Base-by-base conservation (phyloP, 2,113 vertebrate species). In the Syngnathoides biaculeatus region DNA sequence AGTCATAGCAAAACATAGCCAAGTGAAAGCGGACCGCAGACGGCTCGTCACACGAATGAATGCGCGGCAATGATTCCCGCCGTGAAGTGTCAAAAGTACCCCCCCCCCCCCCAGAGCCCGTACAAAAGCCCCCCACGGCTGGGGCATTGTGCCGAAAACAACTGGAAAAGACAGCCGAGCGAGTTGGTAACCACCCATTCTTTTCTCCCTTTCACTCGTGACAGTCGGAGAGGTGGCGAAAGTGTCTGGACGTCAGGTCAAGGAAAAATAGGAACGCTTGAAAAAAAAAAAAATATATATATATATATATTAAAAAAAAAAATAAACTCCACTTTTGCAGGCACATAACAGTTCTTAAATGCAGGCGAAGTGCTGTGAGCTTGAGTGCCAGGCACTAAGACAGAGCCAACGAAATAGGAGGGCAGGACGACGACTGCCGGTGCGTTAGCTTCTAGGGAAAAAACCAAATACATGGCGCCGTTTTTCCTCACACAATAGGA, bases 381-480 rank as follows among this genome's bases (percentile, higher is more conserved):
- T 38, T 17, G 24, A 61, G 71, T 61, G 63, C 76, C 38, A 64
- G 52, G 19, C 38, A 71, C 48, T 68, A 42, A 70, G 47, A 67
- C 47, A 65, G 9, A 52, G n/a, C 48, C n/a, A n/a, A 52, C 48
- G 75, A 77, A 58, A 77, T 52, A 67, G 72, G 52, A 45, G 72
- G 78, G 55, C 50, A 70, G 67, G 75, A 67, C 76, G 77, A 79
- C 65, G 83, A 73, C 69, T 79, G 81, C 82, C 75, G 82, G 77
- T 79, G 79, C 84, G 79, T 82, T 82, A 84, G 82, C 78, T 79
- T 83, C 80, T 74, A 83, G n/a, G n/a, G n/a, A 35, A 35, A 88
- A 87, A 86, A 88, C n/a, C n/a, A n/a, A n/a, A n/a, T n/a, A n/a
- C n/a, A 89, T 74, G 75, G 83, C 84, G 83, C 82, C 86, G 86